A percentile compares a stretch with the other conserved stretches of the same genome.
phyloP scores from a whole-genome alignment of 2,113 vertebrate genomes.

The Crypturellus undulatus region DNA sequence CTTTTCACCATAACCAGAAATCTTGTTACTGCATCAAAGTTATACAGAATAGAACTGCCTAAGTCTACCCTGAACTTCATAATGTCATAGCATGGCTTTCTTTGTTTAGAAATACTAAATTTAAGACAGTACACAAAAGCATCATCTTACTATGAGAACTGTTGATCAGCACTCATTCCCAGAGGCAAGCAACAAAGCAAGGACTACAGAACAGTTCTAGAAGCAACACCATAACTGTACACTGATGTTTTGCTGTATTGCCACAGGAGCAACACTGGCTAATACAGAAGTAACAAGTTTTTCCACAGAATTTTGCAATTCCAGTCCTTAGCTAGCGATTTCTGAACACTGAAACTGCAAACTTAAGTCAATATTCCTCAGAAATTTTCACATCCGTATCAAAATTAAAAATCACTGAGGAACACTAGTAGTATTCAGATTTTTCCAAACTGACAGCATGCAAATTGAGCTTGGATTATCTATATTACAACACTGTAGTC shows the following conservation, averaged over 20 bases:
- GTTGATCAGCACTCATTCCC: not conserved
- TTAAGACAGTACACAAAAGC: not conserved
- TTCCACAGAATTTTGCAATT: not conserved
- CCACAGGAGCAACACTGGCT: not conserved
- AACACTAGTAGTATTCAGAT: not conserved
- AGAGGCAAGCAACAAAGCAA: not conserved
- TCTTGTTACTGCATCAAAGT: not conserved
- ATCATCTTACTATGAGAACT: not conserved
- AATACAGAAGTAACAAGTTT: not conserved
- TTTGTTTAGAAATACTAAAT: not conserved
- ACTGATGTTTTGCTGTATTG: not conserved
- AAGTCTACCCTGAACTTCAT: not conserved
- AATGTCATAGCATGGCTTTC: not conserved
- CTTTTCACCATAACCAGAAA: not conserved
- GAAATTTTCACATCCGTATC: accelerated
- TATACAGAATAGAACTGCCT: not conserved
- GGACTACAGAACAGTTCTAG: not conserved
- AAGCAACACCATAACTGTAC: accelerated
- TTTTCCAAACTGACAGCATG: not conserved
- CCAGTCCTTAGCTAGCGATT: not conserved
- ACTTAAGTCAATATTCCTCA: not conserved
- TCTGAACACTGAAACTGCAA: not conserved
- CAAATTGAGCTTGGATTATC: not conserved
- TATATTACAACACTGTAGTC: not conserved
- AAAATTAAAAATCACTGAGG: not conserved